Conservation (phyloP, 2,113 vertebrate species). For the Ptychochromis oligacanthus region DNA sequence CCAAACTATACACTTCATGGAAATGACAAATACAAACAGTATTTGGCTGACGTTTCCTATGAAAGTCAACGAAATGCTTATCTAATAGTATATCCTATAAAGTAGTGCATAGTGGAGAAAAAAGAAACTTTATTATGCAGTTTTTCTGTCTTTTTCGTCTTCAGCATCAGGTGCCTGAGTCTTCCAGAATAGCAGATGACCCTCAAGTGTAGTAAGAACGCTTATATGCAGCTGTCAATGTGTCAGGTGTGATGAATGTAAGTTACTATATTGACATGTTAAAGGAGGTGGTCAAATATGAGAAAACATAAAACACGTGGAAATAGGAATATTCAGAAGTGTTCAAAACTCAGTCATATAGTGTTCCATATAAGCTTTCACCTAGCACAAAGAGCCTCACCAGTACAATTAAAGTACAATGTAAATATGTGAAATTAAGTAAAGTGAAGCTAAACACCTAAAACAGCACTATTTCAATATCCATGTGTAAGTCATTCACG, state of each 20-base stretch:
- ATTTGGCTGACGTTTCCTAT: conserved; percentile 42
- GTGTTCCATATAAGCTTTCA: neutral
- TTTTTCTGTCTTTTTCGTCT: neutral
- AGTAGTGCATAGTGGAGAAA: neutral
- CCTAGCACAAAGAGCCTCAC: neutral
- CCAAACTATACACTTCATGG: conserved; percentile 15
- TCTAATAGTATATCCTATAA: neutral
- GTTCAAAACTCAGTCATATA: neutral
- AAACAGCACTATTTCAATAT: neutral
- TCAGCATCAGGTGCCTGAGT: neutral
- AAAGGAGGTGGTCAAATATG: neutral
- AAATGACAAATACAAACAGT: conserved; percentile 43
- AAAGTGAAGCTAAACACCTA: too few species aligned
- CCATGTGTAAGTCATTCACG: neutral
- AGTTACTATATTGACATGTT: neutral
- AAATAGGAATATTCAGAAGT: neutral
- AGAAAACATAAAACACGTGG: fast-evolving
- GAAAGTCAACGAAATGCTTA: neutral
- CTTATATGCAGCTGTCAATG: neutral
- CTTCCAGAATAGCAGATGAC: neutral
- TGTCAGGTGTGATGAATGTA: neutral
- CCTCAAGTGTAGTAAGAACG: neutral
- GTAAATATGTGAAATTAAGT: neutral
- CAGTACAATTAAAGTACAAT: too few species aligned
- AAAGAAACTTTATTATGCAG: neutral